A percentile compares a stretch with the other conserved stretches of the same genome.
phyloP scores from a whole-genome alignment of 2,888 invertebrate genomes.

The Pherbina coryleti region DNA sequence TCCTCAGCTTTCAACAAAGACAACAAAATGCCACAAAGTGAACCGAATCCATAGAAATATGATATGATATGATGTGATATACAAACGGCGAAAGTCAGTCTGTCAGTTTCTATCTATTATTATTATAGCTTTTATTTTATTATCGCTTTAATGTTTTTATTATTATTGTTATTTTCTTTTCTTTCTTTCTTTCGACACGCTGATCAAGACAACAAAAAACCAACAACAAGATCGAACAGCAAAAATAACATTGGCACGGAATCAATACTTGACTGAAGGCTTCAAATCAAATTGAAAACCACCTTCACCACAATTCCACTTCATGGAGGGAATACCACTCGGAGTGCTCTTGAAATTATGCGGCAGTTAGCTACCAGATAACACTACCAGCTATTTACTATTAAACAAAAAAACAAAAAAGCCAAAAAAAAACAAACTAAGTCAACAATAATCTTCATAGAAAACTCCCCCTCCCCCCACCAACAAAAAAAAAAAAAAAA shows the following conservation, averaged over 20 bases:
- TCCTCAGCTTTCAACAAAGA: background rate
- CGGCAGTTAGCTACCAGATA: conserved; percentile 64
- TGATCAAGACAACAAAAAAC: background rate
- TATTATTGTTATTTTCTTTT: conserved; percentile 57
- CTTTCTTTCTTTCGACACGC: background rate
- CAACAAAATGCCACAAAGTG: conserved; percentile 30
- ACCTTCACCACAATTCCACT: conserved; percentile 59
- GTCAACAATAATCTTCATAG: conserved; percentile 23
- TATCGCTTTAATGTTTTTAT: conserved; percentile 59
- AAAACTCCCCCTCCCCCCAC: background rate
- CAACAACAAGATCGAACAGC: conserved; percentile 9
- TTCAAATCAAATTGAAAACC: background rate
- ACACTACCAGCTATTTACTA: conserved; percentile 50
- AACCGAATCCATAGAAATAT: conserved; percentile 33
- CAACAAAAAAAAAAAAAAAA: background rate
- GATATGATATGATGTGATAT: background rate
- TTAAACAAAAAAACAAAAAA: background rate
- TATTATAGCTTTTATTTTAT: conserved; percentile 49
- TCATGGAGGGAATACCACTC: conserved; percentile 41
- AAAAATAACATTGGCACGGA: conserved; percentile 8
- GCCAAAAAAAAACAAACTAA: conserved; percentile 37
- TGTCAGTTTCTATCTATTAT: conserved; percentile 1
- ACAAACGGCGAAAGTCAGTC: conserved; percentile 39
- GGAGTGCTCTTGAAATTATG: conserved; percentile 60
- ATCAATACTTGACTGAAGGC: conserved; percentile 10